phyloP scores from a whole-genome alignment of 2,113 vertebrate species.

The Urocolius indicus region DNA sequence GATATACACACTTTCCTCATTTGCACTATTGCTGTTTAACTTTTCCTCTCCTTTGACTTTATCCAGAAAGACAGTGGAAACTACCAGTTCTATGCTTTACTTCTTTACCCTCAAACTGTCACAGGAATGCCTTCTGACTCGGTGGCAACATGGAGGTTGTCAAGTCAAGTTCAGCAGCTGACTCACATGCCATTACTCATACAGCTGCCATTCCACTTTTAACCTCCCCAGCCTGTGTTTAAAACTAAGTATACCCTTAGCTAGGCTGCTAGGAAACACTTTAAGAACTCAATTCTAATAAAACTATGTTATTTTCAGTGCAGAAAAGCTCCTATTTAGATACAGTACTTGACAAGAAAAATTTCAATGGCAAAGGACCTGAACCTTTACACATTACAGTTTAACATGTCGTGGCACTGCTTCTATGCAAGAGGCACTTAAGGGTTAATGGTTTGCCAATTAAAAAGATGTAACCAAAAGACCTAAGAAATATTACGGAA shows the following conservation, averaged over 20 bases:
- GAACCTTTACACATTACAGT: background rate
- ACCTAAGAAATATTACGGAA: background rate
- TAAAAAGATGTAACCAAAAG: background rate
- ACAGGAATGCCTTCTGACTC: conserved; percentile 7
- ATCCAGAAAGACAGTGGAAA: background rate
- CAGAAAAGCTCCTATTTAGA: background rate
- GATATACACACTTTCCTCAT: background rate
- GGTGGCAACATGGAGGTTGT: background rate
- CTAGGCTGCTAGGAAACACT: conserved; percentile 19
- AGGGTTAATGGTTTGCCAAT: conserved; percentile 18
- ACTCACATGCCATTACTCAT: conserved; percentile 48
- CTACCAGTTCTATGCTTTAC: background rate
- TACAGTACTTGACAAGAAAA: background rate
- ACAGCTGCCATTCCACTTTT: conserved; percentile 9
- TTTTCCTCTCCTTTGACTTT: background rate
- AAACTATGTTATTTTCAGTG: background rate
- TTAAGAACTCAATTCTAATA: background rate
- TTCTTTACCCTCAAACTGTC: conserved; percentile 22
- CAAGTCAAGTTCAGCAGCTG: conserved; percentile 47
- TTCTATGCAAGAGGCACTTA: background rate
- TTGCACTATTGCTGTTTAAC: background rate
- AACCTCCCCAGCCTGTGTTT: conserved; percentile 33
- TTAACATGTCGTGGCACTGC: background rate
- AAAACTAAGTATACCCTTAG: background rate
- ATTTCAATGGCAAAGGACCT: background rate